These are phyloP conservation scores for Microctenopoma steveboyesi DNA, from an alignment of 2,797 vertebrate species.

Conservation along the genomic window DNA sequence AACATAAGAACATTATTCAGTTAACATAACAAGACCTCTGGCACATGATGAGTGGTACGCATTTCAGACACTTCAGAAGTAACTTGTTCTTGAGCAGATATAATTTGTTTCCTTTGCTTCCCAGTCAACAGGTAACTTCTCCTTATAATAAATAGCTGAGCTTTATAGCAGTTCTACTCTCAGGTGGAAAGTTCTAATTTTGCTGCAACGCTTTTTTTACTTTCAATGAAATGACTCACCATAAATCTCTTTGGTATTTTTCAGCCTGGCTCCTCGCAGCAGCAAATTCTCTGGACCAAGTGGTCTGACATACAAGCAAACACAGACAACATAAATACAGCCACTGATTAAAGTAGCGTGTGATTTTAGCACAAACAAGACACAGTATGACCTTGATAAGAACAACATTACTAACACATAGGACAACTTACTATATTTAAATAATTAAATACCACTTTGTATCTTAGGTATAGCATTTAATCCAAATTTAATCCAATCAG, in stretches of 20 bases:
- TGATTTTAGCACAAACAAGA: conserved; percentile 3
- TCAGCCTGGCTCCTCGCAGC: conserved; percentile 96
- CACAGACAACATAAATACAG: conserved; percentile 19
- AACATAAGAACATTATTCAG: not conserved
- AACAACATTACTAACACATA: not conserved
- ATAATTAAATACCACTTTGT: no score
- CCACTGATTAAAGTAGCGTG: not conserved
- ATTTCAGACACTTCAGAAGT: conserved; percentile 1
- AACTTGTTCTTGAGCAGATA: not conserved
- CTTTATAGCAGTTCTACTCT: not conserved
- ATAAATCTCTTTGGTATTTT: conserved; percentile 99
- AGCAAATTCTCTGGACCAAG: conserved; percentile 96
- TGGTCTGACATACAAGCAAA: conserved; percentile 81
- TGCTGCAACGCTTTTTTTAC: not conserved
- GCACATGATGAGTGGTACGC: no score
- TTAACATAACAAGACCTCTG: not conserved
- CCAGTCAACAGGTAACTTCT: not conserved
- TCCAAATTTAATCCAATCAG: no score
- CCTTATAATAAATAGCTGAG: not conserved
- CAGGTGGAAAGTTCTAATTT: not conserved
- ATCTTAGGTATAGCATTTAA: no score
- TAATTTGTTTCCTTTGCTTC: not conserved
- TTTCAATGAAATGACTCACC: conserved; percentile 82
- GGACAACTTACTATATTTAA: no score
- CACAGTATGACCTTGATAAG: not conserved